Conservation (phyloP, 2,797 vertebrate species). For the Bovichtus variegatus region DNA sequence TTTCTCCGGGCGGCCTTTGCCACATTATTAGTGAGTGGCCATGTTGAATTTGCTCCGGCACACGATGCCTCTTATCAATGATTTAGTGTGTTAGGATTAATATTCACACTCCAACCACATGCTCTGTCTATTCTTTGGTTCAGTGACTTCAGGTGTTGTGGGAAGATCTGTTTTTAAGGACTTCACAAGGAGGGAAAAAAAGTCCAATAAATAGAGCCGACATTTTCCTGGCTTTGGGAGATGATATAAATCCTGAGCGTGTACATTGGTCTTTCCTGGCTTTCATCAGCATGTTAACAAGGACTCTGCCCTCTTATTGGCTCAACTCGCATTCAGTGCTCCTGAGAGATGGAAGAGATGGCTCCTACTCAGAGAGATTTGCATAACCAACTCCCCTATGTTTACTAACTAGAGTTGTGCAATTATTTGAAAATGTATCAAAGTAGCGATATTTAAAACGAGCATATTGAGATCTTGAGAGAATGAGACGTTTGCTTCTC, state of each 20-base stretch:
- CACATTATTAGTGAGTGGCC: slow-evolving; percentile 62
- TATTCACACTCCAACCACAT: slow-evolving; percentile 34
- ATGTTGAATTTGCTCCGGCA: slow-evolving; percentile 40
- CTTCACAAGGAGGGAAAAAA: slow-evolving; percentile 8
- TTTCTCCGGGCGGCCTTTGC: slow-evolving; percentile 45
- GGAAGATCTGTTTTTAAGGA: slow-evolving; percentile 10
- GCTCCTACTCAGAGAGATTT: slow-evolving; percentile 44
- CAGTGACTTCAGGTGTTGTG: slow-evolving; percentile 20
- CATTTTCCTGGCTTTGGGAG: slow-evolving; percentile 19
- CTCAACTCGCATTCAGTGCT: slow-evolving; percentile 27
- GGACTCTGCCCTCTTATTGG: slow-evolving; percentile 12
- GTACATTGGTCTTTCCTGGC: slow-evolving; percentile 8
- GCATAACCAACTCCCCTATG: slow-evolving; percentile 36
- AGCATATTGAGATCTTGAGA: slow-evolving; percentile 5
- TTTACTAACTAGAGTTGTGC: slow-evolving; percentile 3
- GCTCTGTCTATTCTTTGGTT: slow-evolving; percentile 18
- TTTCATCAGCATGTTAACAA: slow-evolving; percentile 44
- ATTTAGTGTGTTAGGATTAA: slow-evolving; percentile 54
- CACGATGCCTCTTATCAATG: slow-evolving; percentile 43
- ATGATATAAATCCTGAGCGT: slow-evolving; percentile 24
- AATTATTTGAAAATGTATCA: slow-evolving; percentile 51
- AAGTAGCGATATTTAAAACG: slow-evolving; percentile 43
- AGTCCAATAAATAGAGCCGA: slow-evolving; percentile 17
- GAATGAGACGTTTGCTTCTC: slow-evolving; percentile 23
- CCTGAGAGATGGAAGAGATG: slow-evolving; percentile 44